Base-by-base conservation (phyloP, 2,797 vertebrate species). In the Loriculus beryllinus region DNA sequence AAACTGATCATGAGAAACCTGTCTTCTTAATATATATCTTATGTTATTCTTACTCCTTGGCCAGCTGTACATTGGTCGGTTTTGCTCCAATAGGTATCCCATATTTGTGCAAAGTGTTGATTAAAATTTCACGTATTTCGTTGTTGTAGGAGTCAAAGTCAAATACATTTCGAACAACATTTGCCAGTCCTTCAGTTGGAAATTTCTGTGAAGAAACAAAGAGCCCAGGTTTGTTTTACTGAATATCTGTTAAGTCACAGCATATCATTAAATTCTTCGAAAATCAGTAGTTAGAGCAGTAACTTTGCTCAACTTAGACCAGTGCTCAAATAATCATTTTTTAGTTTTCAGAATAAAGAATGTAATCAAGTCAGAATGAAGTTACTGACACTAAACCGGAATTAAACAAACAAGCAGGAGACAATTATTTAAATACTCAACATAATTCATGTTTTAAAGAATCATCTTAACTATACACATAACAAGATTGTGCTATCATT, bases 111-210 rank as follows among this genome's bases (percentile, higher is more conserved):
- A 99, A 98, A 62, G 98, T 98, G 43, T 96, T 98, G 22, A 98
- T 98, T 97, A 99, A 97, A 94, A 99, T 98, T 90, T 99, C 99
- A 54, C 98, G 97, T 96, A 95, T 98, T 97, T 99, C 99, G 3
- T 98, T 98, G 97, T 99, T 99, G 98, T 99, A 99, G n/a, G 99
- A 99, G 97, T 99, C 99, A 40, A 99, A 99, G 97, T 99, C 99
- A 85, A 99, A 99, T 35, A 99, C 99, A 5, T 99, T 99, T 60
- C 98, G 98, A 96, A 99, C 98, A 92, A 99, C 99, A 47, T 97
- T 99, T 83, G 99, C 98, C 63, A 99, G 97, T 85, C 99, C 99
- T 97, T 99, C 99, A 5, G 97, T 87, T 12, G 99, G 99, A 97
- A 99, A 99, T 98, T 98, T 99, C 99, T 99, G 97, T 75, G 57